These are phyloP conservation scores for Harpegnathos saltator DNA, from an alignment of 1,140 invertebrate genomes.

Conservation along the genomic window DNA sequence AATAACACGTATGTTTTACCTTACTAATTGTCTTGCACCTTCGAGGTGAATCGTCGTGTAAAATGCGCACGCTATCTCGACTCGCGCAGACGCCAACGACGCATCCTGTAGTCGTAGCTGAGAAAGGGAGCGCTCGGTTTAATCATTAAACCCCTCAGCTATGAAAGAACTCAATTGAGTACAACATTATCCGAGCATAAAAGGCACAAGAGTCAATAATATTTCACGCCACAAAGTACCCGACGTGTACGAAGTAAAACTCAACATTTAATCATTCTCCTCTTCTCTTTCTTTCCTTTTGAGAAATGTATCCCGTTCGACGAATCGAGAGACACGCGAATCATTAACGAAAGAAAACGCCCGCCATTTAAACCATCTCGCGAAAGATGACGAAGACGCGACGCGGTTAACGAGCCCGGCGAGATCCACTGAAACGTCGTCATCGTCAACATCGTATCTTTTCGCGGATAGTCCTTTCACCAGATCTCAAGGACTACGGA, in stretches of 20 bases:
- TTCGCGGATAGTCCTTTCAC: constrained; percentile 55
- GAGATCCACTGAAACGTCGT: constrained; percentile 41
- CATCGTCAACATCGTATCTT: constrained; percentile 41
- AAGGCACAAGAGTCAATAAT: too few species aligned
- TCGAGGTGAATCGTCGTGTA: constrained; percentile 15
- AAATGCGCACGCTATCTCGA: neutral
- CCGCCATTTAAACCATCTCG: neutral
- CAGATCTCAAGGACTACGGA: constrained; percentile 42
- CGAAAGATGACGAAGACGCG: neutral
- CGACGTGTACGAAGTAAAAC: too few species aligned
- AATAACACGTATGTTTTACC: constrained; percentile 66
- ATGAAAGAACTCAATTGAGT: neutral
- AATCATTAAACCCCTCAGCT: neutral
- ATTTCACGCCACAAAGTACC: too few species aligned
- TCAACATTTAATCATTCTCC: too few species aligned
- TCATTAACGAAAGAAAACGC: neutral
- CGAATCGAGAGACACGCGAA: neutral
- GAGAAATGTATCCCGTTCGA: too few species aligned
- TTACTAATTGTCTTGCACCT: constrained; percentile 52
- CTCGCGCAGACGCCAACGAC: neutral
- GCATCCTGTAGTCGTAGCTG: too few species aligned
- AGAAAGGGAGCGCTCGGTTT: neutral
- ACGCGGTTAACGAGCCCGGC: constrained; percentile 20
- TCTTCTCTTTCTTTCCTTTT: too few species aligned
- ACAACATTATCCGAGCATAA: too few species aligned